These are phyloP conservation scores for Triplophysa tibetana DNA, from an alignment of 2,113 vertebrate genomes.

Conservation along the genomic window DNA sequence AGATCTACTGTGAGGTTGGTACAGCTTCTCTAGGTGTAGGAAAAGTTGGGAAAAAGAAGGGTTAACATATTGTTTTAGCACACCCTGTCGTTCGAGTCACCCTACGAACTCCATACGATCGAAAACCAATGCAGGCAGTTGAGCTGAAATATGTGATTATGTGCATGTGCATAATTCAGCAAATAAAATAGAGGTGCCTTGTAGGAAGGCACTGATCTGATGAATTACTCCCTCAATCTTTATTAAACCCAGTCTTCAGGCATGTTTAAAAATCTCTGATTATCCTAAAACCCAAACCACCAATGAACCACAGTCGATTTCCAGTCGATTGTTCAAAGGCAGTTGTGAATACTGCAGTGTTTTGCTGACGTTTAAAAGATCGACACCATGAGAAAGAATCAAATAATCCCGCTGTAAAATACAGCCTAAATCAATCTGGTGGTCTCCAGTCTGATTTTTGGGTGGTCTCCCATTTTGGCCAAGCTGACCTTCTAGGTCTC, in stretches of 20 bases:
- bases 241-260: neutral
- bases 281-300: slow-evolving; percentile 4
- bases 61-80: neutral
- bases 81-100: neutral
- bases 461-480: neutral
- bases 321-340: neutral
- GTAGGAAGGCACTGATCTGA: slow-evolving; percentile 39
- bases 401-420: neutral
- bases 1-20: slow-evolving; percentile 31
- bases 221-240: slow-evolving; percentile 9
- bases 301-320: neutral
- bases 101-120: too few relatives aligned
- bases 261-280: neutral
- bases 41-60: slow-evolving; percentile 30
- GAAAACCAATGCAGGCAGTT: neutral
- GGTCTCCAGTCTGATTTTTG: neutral
- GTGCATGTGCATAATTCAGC: neutral
- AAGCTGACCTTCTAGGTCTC: too few relatives aligned
- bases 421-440: neutral
- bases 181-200: slow-evolving; percentile 34
- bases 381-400: neutral
- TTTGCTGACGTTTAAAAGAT: neutral
- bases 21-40: slow-evolving; percentile 56
- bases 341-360: slow-evolving; percentile 21
- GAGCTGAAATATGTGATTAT: slow-evolving; percentile 11